These are phyloP conservation scores for Eupithecia subfuscata DNA, from an alignment of 2,888 invertebrate genomes.

Conservation along the genomic window DNA sequence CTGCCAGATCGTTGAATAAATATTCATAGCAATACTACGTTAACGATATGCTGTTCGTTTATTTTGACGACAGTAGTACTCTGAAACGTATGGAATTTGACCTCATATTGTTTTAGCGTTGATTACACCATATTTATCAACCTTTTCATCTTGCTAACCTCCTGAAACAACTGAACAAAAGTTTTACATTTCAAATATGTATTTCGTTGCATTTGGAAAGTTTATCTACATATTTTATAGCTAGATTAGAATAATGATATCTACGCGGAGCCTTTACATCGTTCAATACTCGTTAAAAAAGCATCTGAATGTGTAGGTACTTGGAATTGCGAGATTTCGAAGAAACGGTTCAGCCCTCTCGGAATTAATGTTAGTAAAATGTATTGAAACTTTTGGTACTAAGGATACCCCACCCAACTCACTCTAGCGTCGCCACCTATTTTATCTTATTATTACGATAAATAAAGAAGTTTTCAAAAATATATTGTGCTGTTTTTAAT, in stretches of 20 bases:
- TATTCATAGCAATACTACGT: conserved; percentile 31
- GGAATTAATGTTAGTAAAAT: background rate
- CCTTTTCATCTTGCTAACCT: background rate
- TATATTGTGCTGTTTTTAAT: too few species aligned
- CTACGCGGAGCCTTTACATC: background rate
- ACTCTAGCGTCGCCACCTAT: background rate
- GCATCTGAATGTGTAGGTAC: background rate
- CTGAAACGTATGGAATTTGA: background rate
- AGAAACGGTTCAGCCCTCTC: background rate
- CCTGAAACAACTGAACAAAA: background rate
- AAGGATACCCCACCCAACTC: too few species aligned
- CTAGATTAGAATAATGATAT: background rate
- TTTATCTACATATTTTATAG: background rate
- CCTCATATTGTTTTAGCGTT: background rate
- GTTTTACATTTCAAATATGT: background rate
- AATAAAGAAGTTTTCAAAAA: background rate
- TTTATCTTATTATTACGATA: background rate
- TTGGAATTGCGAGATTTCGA: background rate
- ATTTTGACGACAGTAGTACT: conserved; percentile 7
- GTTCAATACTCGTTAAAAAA: background rate
- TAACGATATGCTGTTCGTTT: conserved; percentile 27
- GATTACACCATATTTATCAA: background rate
- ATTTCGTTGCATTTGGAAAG: background rate
- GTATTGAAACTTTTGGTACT: too few species aligned
- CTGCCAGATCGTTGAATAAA: conserved; percentile 32